phyloP scores from a whole-genome alignment of 2,888 invertebrate genomes.

The Oxycera nigricornis region DNA sequence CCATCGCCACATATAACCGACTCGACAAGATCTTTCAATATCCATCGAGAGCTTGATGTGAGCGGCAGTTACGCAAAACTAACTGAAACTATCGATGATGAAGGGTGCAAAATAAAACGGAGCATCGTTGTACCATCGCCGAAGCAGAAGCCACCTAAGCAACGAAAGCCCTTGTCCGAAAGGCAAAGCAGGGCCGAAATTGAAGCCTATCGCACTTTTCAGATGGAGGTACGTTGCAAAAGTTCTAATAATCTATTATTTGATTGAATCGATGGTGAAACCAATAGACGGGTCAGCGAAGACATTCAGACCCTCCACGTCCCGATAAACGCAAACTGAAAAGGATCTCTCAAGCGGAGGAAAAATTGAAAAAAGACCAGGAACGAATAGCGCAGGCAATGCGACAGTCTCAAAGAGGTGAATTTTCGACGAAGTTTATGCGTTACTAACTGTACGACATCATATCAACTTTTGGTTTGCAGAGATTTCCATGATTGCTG shows the following conservation, averaged over 20 bases:
- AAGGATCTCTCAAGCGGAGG: background rate
- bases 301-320: background rate
- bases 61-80: background rate
- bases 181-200: background rate
- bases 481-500: conserved; percentile 2
- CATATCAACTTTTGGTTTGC: background rate
- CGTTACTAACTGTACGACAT: background rate
- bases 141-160: background rate
- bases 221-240: background rate
- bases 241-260: background rate
- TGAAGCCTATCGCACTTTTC: conserved; percentile 3
- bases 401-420: background rate
- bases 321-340: background rate
- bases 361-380: background rate
- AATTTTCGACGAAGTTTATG: background rate
- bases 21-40: background rate
- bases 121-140: background rate
- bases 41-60: background rate
- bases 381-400: background rate
- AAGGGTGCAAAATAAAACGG: background rate
- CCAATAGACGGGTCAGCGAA: background rate
- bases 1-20: background rate
- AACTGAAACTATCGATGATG: background rate
- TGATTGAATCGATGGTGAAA: background rate
- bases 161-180: background rate